Base-by-base conservation (phyloP, 1,140 invertebrate species). In the Leptopilina clavipes region DNA sequence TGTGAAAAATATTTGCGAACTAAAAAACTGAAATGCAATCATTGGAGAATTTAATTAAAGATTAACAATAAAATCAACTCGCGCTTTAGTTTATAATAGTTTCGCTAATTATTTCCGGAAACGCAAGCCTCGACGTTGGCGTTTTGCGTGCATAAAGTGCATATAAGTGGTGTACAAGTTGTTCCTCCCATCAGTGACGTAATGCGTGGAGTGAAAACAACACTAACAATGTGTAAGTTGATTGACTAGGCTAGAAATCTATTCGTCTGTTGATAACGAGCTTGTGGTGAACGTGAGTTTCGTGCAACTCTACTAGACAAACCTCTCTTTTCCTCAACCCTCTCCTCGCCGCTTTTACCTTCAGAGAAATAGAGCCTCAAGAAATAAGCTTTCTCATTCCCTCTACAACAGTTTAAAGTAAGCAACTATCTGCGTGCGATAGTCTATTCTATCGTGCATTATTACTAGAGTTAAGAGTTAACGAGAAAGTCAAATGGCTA, bases 191-290 rank as follows among this genome's bases (percentile, higher is more conserved):
- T 40, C 37, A 65, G n/a, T 65, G 59, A 65, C 59, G 59, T 65
- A 65, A 65, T 65, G 25, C 59, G 59, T 65, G 25, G 19, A 17
- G 59, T 25, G 14, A 80, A 78, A 59, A 65, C 73, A 45, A 48
- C 81, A n/a, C 56, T 65, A 77, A 76, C 70, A 74, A 79, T 74
- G 76, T 79, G 22, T n/a, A n/a, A n/a, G n/a, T n/a, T 59, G 22
- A 25, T 14, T 65, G 73, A 72, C 59, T 72, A 48, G 75, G 48
- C 56, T 78, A 77, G 79, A 82, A 82, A 74, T 76, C 78, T 45
- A 76, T 70, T 70, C 74, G 43, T 78, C 81, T 80, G 83, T 83
- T 81, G 81, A 76, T 85, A 85, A 84, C 81, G 79, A 85, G 81
- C 37, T 79, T 72, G 71, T 72, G 18, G 70, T 14, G 12, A 73